Percentiles rank a stretch among this genome's conserved stretches.
phyloP scores from a whole-genome alignment of 1,140 invertebrate genomes.

The Ostrea denselamellosa region DNA sequence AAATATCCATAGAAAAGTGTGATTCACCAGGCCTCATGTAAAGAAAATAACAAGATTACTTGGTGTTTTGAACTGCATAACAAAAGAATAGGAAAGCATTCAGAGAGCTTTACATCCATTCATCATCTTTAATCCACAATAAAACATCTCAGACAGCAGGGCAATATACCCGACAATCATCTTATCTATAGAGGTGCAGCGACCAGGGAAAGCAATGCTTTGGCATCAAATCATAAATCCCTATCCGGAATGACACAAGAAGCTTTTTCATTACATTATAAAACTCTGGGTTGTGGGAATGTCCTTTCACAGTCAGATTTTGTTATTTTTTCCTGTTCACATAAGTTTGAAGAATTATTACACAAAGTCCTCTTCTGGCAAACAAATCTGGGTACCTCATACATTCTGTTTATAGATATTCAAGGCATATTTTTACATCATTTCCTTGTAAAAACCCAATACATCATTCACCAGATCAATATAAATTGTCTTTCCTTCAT shows the following conservation, averaged over 20 bases:
- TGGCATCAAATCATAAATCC: not conserved
- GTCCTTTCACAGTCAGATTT: not conserved
- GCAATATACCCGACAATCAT: not conserved
- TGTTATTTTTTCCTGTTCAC: not conserved
- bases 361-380: not conserved
- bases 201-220: not conserved
- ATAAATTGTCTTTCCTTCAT: not conserved
- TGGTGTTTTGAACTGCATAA: not conserved
- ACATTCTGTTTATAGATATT: not conserved
- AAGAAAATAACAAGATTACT: slow-evolving; percentile 27
- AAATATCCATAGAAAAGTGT: slow-evolving; percentile 28
- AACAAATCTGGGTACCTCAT: not conserved
- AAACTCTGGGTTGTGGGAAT: not conserved
- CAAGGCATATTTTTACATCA: not conserved
- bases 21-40: slow-evolving; percentile 23
- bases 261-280: not conserved
- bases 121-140: slow-evolving; percentile 29
- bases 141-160: not conserved
- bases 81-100: slow-evolving; percentile 8
- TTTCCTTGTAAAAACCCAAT: not conserved
- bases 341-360: not conserved
- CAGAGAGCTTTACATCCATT: slow-evolving; percentile 4
- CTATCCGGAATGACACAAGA: not conserved
- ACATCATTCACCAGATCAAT: slow-evolving; percentile 4
- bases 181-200: not conserved